Conservation (phyloP, 2,797 vertebrate species). For the Clarias laeviceps region DNA sequence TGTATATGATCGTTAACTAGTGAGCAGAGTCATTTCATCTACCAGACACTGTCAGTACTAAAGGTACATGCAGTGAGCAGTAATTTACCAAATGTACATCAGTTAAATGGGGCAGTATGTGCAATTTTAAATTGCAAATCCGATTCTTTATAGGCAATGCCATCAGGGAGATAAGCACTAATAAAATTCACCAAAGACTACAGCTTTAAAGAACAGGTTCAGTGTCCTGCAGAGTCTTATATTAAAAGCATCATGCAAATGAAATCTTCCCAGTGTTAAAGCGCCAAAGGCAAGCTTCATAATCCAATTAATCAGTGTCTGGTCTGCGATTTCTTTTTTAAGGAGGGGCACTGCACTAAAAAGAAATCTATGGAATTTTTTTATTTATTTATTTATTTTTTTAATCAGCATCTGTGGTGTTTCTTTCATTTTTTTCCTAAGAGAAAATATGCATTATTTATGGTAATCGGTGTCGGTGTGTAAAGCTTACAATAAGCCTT, state of each 20-base stretch:
- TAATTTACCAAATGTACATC: conserved; percentile 4
- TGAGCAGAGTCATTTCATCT: not conserved
- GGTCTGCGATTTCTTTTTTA: conserved; percentile 48
- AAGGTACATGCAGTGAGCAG: conserved; percentile 14
- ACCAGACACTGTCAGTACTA: not conserved
- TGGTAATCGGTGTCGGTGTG: not conserved
- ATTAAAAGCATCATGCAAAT: conserved; percentile 73
- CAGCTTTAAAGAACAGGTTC: conserved; percentile 30
- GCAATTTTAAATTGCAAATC: conserved; percentile 46
- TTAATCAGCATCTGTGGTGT: not conserved
- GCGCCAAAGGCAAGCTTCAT: conserved; percentile 61
- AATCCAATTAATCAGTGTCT: conserved; percentile 75
- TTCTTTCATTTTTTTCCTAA: not conserved
- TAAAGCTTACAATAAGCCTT: not conserved
- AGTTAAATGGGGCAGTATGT: conserved; percentile 2
- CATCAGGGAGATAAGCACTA: conserved; percentile 40
- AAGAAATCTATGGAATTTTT: conserved; percentile 12
- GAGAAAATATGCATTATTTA: not conserved
- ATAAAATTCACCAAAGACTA: conserved; percentile 10
- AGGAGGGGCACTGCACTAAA: conserved; percentile 43
- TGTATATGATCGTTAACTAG: not conserved
- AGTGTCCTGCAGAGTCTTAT: conserved; percentile 55
- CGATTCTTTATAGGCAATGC: conserved; percentile 36
- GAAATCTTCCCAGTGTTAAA: conserved; percentile 66
- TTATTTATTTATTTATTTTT: no score